Conservation (phyloP, 2,797 vertebrate genomes). For the Galago senegalensis region DNA sequence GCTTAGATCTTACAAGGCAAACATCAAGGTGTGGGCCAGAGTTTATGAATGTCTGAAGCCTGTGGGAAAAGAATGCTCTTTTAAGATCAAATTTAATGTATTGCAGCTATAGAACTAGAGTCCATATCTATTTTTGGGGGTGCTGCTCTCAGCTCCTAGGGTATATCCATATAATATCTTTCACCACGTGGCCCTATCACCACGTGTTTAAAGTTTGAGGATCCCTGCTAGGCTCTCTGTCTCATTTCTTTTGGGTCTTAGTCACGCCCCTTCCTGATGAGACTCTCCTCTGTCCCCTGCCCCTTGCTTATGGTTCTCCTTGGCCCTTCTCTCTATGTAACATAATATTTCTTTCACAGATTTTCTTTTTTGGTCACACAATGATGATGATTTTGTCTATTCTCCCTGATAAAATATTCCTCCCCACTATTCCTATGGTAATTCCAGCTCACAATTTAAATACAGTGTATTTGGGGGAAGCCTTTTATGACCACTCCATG, state of each 20-base stretch:
- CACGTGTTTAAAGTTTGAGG: too few relatives aligned
- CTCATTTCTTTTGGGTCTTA: not conserved
- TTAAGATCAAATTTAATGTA: not conserved
- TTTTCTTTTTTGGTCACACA: not conserved
- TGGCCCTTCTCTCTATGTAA: not conserved
- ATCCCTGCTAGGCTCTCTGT: not conserved
- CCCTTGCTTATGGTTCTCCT: not conserved
- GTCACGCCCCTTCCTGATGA: not conserved
- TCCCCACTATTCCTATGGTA: not conserved
- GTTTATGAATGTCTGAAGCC: not conserved
- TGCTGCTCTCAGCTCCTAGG: not conserved
- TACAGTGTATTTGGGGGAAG: not conserved
- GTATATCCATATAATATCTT: rapidly evolving
- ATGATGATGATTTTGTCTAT: not conserved
- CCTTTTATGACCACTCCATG: not conserved
- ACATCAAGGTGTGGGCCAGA: not conserved
- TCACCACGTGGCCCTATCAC: not conserved
- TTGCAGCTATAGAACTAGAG: not conserved
- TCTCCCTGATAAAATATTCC: not conserved
- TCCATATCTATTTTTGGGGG: not conserved
- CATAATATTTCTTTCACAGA: not conserved
- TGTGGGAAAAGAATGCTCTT: not conserved
- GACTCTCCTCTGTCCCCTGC: not conserved
- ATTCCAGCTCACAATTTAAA: not conserved
- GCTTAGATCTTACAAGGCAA: not conserved